Percentiles rank a stretch among this genome's conserved stretches.
Evolutionary conservation across 2,113 vertebrate species (phyloP).

Genomic region (Ovis canadensis): DNA sequence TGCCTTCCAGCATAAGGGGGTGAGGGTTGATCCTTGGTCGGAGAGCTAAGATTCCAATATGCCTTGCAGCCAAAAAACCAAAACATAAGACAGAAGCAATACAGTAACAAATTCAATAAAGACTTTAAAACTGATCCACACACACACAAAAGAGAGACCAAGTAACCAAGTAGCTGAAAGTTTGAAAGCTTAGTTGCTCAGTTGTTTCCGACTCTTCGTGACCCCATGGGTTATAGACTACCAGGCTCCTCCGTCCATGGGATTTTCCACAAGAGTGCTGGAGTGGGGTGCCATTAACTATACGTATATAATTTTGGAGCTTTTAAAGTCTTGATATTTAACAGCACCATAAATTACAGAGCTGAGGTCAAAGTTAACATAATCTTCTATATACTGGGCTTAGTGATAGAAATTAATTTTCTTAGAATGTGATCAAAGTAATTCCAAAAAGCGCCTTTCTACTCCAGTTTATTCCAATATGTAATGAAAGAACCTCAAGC

Average conservation of each 20-base stretch:
- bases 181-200: too few relatives aligned
- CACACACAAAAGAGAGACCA: background rate
- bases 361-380: background rate
- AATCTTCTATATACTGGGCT: background rate
- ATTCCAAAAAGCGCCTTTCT: background rate
- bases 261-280: too few relatives aligned
- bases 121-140: background rate
- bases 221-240: too few relatives aligned
- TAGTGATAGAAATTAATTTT: background rate
- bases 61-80: background rate
- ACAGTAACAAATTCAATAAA: background rate
- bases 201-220: accelerated
- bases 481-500: background rate
- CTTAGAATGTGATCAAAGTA: background rate
- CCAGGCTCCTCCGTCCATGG: too few relatives aligned
- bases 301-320: background rate
- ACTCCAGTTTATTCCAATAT: background rate
- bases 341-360: background rate
- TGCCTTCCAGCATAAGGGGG: background rate
- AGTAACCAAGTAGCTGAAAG: background rate
- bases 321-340: background rate
- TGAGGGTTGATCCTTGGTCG: background rate
- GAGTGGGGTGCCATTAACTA: background rate
- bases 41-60: background rate
- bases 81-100: background rate